Evolutionary conservation across 2,113 vertebrate species (phyloP).

Genomic region (Geococcyx californianus): DNA sequence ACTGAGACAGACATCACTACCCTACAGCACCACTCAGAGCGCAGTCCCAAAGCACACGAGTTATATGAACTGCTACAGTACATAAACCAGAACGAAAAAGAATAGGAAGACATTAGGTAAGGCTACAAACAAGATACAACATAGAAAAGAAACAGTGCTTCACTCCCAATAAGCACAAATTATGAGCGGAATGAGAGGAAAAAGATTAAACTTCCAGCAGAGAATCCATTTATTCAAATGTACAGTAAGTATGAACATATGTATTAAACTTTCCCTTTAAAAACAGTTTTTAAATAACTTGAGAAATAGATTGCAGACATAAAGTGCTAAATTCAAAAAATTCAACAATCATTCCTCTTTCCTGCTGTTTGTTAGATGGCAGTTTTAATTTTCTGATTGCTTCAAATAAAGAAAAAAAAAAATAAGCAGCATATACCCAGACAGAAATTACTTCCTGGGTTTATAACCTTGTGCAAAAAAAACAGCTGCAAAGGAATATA

Average conservation of each 20-base stretch:
- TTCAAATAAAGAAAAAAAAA: conserved; percentile 25
- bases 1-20: fast-evolving
- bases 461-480: conserved; percentile 43
- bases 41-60: neutral
- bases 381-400: conserved; percentile 38
- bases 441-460: conserved; percentile 5
- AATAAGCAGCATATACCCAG: neutral
- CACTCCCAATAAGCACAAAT: neutral
- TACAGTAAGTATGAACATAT: neutral
- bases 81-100: neutral
- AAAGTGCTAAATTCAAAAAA: neutral
- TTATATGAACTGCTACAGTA: neutral
- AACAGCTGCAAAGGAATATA: conserved; percentile 27
- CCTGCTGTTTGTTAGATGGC: neutral
- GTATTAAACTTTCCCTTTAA: neutral
- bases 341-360: neutral
- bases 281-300: neutral
- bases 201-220: neutral
- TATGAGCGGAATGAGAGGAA: conserved; percentile 4
- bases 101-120: neutral
- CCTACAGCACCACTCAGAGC: neutral
- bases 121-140: neutral
- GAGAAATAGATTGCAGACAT: neutral
- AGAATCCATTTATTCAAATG: neutral
- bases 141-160: neutral